Evolutionary conservation across 2,797 vertebrate genomes (phyloP), one percentile per base, ranked within the genome.

Genomic region (Gymnodraco acuticeps): DNA sequence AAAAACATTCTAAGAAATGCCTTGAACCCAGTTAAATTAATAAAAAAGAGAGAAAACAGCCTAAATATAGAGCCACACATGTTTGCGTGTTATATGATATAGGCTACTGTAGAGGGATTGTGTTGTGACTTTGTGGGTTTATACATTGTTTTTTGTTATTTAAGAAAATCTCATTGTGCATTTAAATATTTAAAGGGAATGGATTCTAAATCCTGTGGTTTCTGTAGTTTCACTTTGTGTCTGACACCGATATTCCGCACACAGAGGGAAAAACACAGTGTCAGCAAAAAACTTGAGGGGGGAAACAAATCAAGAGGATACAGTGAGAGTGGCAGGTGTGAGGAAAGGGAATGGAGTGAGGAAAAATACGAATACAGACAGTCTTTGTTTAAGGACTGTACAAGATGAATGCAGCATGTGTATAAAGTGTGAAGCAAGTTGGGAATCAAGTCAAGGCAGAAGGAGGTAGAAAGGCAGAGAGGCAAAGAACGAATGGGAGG

Each of bases 301-400:
- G 72, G 73, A 77, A 82, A 63, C 83, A 86, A 86, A 86, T 87
- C 75, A 76, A 77, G 73, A 81, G 70, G 41, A 80, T 68, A 70
- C 55, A 54, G 73, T 54, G 71, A 86, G 78, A 83, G 75, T 88
- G 87, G 66, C 85, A 89, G 78, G 78, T 84, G 82, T 78, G 73
- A 81, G 46, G 58, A 60, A 56, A 68, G n/a, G 45, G n/a, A 78
- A 78, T 66, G 56, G 65, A 42, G 17, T 8, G 52, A 54, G 58
- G 48, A 23, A 70, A 80, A 81, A 83, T 15, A 68, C 77, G 74
- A 65, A 76, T 77, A 76, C 61, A 81, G 81, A 66, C 74, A 80
- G 72, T 80, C 74, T 87, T 84, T 84, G 70, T 86, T 64, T 71
- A 58, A 77, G 55, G 62, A 62, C 81, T 80, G 72, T 43, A 79